These are phyloP conservation scores for Xestia xanthographa DNA, from an alignment of 2,888 invertebrate species.

Conservation along the genomic window DNA sequence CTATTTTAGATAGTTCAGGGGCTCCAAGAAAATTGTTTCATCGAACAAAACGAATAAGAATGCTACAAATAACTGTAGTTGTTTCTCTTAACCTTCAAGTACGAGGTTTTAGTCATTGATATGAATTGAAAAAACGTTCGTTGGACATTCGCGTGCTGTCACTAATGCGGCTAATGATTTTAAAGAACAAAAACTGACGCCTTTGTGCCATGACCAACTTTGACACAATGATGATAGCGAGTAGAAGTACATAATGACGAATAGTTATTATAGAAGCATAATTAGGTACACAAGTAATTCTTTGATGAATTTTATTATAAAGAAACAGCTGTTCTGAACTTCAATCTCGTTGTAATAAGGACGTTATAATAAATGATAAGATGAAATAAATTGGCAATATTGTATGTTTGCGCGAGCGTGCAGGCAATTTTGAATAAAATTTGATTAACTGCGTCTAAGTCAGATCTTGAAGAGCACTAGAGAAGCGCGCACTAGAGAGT, in stretches of 20 bases:
- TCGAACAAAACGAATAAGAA: constrained; percentile 4
- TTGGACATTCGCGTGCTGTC: constrained; percentile 69
- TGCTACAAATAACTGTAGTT: neutral
- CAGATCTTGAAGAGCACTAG: neutral
- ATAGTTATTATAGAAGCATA: constrained; percentile 31
- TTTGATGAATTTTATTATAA: constrained; percentile 34
- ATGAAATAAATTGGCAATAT: constrained; percentile 20
- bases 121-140: constrained; percentile 54
- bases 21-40: neutral
- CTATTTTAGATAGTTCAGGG: neutral
- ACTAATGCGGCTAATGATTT: constrained; percentile 76
- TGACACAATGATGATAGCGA: constrained; percentile 55
- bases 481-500: neutral
- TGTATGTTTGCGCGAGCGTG: neutral
- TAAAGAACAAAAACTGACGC: constrained; percentile 72
- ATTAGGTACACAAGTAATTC: constrained; percentile 35
- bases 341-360: constrained; percentile 12
- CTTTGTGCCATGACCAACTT: constrained; percentile 66
- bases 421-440: neutral
- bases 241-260: constrained; percentile 41
- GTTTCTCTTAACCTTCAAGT: constrained; percentile 44
- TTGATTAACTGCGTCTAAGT: neutral
- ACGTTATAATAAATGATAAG: constrained; percentile 2
- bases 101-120: constrained; percentile 59
- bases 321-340: constrained; percentile 24